Conservation (phyloP, 2,113 vertebrate species). For the Lophochroa leadbeateri region DNA sequence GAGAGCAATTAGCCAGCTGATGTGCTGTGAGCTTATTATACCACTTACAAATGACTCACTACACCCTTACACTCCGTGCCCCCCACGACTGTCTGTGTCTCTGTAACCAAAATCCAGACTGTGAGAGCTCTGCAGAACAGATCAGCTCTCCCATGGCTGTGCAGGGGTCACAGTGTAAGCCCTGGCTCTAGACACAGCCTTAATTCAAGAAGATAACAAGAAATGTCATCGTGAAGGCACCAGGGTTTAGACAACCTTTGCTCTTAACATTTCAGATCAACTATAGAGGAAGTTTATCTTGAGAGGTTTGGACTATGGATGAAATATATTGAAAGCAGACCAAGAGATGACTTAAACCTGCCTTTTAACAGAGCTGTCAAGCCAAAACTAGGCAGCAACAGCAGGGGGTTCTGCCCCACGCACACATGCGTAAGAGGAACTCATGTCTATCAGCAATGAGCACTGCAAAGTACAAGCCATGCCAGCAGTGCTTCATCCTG, state of each 20-base stretch:
- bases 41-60: neutral
- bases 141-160: accelerated
- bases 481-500: neutral
- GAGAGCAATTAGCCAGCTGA: constrained; percentile 10
- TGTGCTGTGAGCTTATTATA: neutral
- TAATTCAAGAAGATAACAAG: neutral
- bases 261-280: neutral
- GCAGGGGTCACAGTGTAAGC: accelerated
- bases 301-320: neutral
- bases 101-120: neutral
- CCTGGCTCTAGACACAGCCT: neutral
- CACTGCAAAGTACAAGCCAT: neutral
- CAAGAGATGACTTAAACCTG: neutral
- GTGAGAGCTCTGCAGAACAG: neutral
- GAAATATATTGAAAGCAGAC: neutral
- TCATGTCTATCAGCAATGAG: neutral
- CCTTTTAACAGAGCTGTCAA: neutral
- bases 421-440: neutral
- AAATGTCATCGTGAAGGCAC: accelerated
- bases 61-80: neutral
- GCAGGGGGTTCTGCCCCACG: neutral
- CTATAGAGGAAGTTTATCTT: neutral
- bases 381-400: neutral
- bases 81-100: neutral
- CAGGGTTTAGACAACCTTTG: neutral